Evolutionary conservation across 2,797 vertebrate species (phyloP), one percentile per base, ranked within the genome.

Genomic region (Coluber constrictor): DNA sequence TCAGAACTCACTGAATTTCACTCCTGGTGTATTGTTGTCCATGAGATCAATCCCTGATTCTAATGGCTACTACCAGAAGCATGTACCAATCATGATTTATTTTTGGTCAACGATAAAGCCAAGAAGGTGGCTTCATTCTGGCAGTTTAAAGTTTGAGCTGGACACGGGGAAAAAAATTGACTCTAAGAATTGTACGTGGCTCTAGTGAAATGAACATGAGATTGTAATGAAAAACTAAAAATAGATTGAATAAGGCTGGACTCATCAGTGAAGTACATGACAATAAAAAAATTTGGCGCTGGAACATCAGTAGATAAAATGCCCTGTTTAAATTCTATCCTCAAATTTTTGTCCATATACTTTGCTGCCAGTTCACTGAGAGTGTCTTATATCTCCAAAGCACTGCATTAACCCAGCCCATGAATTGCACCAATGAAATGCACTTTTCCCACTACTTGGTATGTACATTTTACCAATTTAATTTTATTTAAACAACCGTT

Each of bases 401-500:
- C 61, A 32, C 92, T 92, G 63, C 11, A 20, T 37, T 37, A 51
- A 93, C 60, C 51, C 93, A 37, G 60, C 51, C 56, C n/a, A 32
- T 37, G 32, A 92, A 63, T 47, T 91, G 86, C 47, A 56, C 37
- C 90, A 93, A 18, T 92, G 18, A 83, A 91, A 92, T 88, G 9
- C 89, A 7, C 25, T 56, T 32, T 32, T 15, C 51, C 37, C 32
- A 32, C 1, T 86, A 88, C 32, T 15, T 55, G 16, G n/a, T 54
- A 51, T 1, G 92, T 94, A 32, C 0, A 0, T 93, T 51, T 94
- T 2, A 83, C 43, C 43, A 83, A 25, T 47, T 92, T 55, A 94
- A 74, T 56, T 90, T 57, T 90, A 92, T 90, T 94, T 95, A 57
- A 89, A 86, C 83, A 96, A 94, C 54, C 3, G n/a, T 93, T 95